Percentiles rank a stretch among this genome's conserved stretches.
phyloP scores from a whole-genome alignment of 2,888 invertebrate genomes.

The Lissonota sp. region DNA sequence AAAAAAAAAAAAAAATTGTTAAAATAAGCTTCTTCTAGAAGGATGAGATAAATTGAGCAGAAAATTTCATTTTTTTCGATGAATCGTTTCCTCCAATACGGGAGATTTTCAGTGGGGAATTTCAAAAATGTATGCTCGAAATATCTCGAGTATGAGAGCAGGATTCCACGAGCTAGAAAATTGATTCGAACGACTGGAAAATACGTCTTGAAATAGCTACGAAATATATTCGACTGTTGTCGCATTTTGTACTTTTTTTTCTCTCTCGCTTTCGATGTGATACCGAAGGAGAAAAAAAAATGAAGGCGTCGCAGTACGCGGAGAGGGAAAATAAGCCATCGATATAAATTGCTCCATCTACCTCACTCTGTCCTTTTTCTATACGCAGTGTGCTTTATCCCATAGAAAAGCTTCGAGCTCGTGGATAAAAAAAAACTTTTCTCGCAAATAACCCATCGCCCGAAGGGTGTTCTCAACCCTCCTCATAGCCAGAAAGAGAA shows the following conservation, averaged over 20 bases:
- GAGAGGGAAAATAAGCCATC: slow-evolving; percentile 57
- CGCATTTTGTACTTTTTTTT: slow-evolving; percentile 51
- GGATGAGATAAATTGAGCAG: too few species aligned
- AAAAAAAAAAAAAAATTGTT: neutral
- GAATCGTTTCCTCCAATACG: too few species aligned
- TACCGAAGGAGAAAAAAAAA: slow-evolving; percentile 19
- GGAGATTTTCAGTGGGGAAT: too few species aligned
- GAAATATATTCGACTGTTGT: slow-evolving; percentile 41
- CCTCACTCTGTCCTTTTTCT: slow-evolving; percentile 59
- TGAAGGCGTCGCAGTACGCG: slow-evolving; percentile 28
- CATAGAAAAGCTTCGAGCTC: slow-evolving; percentile 59
- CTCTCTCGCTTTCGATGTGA: slow-evolving; percentile 60
- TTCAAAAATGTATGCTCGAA: too few species aligned
- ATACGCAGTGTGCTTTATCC: slow-evolving; percentile 51
- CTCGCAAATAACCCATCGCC: slow-evolving; percentile 64
- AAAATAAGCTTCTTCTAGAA: neutral
- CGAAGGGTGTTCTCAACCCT: slow-evolving; percentile 51
- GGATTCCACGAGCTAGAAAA: slow-evolving; percentile 69
- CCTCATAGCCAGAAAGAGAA: slow-evolving; percentile 57
- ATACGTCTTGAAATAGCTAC: slow-evolving; percentile 78
- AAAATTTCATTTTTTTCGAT: too few species aligned
- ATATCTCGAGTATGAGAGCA: slow-evolving; percentile 12
- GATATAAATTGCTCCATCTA: slow-evolving; percentile 66
- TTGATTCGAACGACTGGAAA: slow-evolving; percentile 75
- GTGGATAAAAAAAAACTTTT: slow-evolving; percentile 64